These are phyloP conservation scores for Oceanodroma leucorhoa DNA, from an alignment of 2,797 vertebrate species.

Conservation along the genomic window DNA sequence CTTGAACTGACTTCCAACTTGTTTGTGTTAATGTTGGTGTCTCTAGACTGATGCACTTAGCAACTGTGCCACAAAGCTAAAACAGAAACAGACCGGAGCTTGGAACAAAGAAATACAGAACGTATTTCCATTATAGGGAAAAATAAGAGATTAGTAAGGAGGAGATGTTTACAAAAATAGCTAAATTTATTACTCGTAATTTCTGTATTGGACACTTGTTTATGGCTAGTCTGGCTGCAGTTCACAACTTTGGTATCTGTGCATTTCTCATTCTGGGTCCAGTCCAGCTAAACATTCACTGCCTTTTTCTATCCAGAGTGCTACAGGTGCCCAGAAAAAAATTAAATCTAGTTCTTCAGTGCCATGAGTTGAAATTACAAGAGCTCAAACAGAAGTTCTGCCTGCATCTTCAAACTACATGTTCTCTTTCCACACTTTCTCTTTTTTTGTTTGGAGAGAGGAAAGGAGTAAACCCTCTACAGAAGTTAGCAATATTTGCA, in stretches of 20 bases:
- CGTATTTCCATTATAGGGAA: slow-evolving; percentile 50
- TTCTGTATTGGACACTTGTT: slow-evolving; percentile 49
- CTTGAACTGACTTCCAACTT: slow-evolving; percentile 33
- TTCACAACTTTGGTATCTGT: slow-evolving; percentile 21
- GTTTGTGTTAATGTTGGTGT: slow-evolving; percentile 34
- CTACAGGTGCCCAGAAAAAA: slow-evolving; percentile 35
- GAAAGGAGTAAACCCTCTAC: background rate
- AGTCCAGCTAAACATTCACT: slow-evolving; percentile 37
- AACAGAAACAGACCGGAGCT: slow-evolving; percentile 57
- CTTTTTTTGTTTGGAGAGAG: background rate
- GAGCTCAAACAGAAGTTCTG: background rate
- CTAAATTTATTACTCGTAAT: slow-evolving; percentile 42
- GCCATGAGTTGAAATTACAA: slow-evolving; percentile 51
- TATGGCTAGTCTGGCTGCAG: slow-evolving; percentile 38
- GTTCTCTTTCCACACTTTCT: background rate
- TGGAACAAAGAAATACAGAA: slow-evolving; percentile 49
- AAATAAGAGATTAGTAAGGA: slow-evolving; percentile 24
- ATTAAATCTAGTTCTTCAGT: slow-evolving; percentile 18
- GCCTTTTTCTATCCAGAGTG: slow-evolving; percentile 42
- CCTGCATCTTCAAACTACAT: slow-evolving; percentile 1
- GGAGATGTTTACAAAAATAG: slow-evolving; percentile 58
- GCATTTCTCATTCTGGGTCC: slow-evolving; percentile 25
- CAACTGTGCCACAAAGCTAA: slow-evolving; percentile 65
- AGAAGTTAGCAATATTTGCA: background rate
- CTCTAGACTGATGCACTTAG: slow-evolving; percentile 56